Evolutionary conservation across 2,888 invertebrate genomes (phyloP).

Genomic region (Eupithecia vulgata): DNA sequence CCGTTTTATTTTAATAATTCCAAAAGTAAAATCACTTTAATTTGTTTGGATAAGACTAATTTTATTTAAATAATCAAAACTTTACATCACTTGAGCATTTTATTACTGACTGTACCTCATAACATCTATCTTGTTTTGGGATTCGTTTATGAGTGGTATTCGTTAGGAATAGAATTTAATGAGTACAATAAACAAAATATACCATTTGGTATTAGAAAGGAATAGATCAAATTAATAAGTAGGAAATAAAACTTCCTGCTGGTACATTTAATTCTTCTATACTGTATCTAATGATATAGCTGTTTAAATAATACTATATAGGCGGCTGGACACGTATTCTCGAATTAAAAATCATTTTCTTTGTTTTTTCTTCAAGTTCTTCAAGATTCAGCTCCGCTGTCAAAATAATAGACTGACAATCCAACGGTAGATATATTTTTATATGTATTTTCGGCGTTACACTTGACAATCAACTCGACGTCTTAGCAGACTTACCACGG

Average conservation of each 20-base stretch:
- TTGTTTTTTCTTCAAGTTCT: not conserved
- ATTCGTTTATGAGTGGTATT: no score
- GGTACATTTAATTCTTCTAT: not conserved
- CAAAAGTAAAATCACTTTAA: no score
- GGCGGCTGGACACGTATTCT: not conserved
- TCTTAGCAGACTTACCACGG: not conserved
- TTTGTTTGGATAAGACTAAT: no score
- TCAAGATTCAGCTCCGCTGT: not conserved
- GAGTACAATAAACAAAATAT: no score
- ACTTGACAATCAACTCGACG: not conserved
- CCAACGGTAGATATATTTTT: not conserved
- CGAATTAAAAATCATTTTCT: not conserved
- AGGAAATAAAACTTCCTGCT: not conserved
- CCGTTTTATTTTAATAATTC: no score
- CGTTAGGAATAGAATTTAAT: no score
- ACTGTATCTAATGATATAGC: not conserved
- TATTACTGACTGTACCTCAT: no score
- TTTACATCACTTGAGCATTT: no score
- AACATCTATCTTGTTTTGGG: no score
- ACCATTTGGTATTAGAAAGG: no score
- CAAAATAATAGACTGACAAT: not conserved
- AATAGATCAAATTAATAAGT: no score
- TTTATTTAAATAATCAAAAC: no score
- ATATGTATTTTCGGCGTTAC: not conserved
- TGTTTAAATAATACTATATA: not conserved